phyloP scores from a whole-genome alignment of 2,113 vertebrate genomes.

The Odocoileus hemionus region DNA sequence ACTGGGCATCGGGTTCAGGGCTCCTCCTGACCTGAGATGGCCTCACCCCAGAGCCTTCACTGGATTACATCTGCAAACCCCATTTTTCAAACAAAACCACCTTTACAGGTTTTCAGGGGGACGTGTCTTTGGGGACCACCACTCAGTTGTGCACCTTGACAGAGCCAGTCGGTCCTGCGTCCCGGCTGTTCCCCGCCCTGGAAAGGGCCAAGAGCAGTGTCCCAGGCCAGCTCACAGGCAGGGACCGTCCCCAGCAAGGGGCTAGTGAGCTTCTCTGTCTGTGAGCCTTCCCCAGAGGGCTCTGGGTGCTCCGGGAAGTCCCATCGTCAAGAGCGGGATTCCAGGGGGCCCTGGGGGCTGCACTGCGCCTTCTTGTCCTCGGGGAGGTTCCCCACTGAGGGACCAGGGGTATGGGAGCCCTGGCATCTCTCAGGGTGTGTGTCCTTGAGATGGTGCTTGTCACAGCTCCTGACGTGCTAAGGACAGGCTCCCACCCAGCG shows the following conservation, averaged over 20 bases:
- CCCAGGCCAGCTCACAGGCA: rapidly evolving
- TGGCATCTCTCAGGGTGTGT: rapidly evolving
- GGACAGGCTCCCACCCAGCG: not conserved
- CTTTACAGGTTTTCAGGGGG: rapidly evolving
- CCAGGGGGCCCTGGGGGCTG: no score
- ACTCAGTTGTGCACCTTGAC: not conserved
- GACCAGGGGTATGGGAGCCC: no score
- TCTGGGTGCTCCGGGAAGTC: not conserved
- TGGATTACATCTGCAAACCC: not conserved
- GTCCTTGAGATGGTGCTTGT: not conserved
- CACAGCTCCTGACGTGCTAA: rapidly evolving
- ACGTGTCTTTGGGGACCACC: not conserved
- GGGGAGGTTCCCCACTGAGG: not conserved
- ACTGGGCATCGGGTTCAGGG: rapidly evolving
- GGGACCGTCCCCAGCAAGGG: no score
- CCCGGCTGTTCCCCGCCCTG: not conserved
- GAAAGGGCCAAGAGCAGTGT: rapidly evolving
- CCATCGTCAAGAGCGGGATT: rapidly evolving
- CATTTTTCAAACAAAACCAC: not conserved
- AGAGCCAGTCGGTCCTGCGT: rapidly evolving
- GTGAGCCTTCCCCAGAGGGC: rapidly evolving
- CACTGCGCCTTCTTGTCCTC: no score
- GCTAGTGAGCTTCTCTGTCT: no score
- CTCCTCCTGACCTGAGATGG: not conserved
- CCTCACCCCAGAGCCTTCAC: no score